Percentiles rank a stretch among this genome's conserved stretches.
These are phyloP conservation scores for Villa cingulata DNA, from an alignment of 2,888 invertebrate species.

Conservation along the genomic window DNA sequence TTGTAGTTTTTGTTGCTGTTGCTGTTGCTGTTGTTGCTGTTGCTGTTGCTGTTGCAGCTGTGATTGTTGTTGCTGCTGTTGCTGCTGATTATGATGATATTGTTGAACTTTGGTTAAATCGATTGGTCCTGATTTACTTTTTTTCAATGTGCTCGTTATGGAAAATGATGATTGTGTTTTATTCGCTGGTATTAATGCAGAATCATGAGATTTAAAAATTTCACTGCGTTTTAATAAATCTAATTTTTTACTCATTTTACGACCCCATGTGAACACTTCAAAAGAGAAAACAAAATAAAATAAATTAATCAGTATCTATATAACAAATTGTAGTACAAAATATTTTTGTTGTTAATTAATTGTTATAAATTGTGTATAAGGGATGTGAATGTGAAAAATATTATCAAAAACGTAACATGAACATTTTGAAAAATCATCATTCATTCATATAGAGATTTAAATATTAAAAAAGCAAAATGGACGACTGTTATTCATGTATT, in stretches of 20 bases:
- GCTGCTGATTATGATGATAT: neutral
- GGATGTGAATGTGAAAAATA: too few species aligned
- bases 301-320: too few species aligned
- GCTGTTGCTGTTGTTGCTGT: too few species aligned
- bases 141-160: conserved; percentile 32
- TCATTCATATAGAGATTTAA: too few species aligned
- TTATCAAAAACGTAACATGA: too few species aligned
- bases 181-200: neutral
- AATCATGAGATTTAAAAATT: conserved; percentile 38
- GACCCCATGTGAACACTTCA: conserved; percentile 66
- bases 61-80: conserved; percentile 11
- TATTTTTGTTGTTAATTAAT: too few species aligned
- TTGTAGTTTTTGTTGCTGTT: conserved; percentile 25
- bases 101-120: conserved; percentile 30
- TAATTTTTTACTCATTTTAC: conserved; percentile 63
- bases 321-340: too few species aligned
- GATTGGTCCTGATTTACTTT: conserved; percentile 44
- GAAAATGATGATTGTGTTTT: conserved; percentile 16
- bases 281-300: conserved; percentile 15
- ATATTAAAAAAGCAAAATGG: too few species aligned
- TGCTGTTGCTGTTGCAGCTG: conserved; percentile 14
- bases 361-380: too few species aligned
- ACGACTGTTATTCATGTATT: too few species aligned
- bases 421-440: too few species aligned
- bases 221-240: conserved; percentile 57